Conservation (phyloP, 2,797 vertebrate genomes). For the Tachyglossus aculeatus region DNA sequence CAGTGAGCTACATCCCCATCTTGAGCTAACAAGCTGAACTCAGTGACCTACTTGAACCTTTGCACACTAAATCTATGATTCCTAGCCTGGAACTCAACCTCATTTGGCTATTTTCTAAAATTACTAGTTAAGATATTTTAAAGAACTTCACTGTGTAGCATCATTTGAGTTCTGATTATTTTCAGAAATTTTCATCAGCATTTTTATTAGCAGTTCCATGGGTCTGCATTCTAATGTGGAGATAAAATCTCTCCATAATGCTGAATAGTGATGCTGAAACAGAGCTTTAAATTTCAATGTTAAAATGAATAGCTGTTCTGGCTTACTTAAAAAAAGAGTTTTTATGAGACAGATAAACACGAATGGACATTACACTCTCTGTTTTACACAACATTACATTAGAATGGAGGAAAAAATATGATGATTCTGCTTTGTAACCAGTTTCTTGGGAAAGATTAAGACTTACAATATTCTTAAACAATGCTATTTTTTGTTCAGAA, state of each 20-base stretch:
- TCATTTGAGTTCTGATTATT: neutral
- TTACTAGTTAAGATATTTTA: neutral
- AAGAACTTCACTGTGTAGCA: neutral
- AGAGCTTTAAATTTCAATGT: neutral
- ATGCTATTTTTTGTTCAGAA: neutral
- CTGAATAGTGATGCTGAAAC: neutral
- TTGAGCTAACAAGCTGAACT: too few species aligned
- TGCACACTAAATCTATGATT: too few species aligned
- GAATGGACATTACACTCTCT: neutral
- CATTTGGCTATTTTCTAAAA: neutral
- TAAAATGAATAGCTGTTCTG: neutral
- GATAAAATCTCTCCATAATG: neutral
- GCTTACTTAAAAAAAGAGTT: neutral
- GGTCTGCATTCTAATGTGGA: neutral
- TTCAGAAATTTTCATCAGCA: neutral
- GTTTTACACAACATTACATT: neutral
- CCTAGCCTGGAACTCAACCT: neutral
- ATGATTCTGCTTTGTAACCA: neutral
- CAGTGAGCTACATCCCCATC: too few species aligned
- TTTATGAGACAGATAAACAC: neutral
- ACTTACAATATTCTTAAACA: neutral
- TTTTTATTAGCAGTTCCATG: neutral
- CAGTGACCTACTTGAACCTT: too few species aligned
- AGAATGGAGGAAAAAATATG: neutral
- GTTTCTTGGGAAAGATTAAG: neutral